Conservation (phyloP, 2,113 vertebrate genomes). For the Toxostoma redivivum region DNA sequence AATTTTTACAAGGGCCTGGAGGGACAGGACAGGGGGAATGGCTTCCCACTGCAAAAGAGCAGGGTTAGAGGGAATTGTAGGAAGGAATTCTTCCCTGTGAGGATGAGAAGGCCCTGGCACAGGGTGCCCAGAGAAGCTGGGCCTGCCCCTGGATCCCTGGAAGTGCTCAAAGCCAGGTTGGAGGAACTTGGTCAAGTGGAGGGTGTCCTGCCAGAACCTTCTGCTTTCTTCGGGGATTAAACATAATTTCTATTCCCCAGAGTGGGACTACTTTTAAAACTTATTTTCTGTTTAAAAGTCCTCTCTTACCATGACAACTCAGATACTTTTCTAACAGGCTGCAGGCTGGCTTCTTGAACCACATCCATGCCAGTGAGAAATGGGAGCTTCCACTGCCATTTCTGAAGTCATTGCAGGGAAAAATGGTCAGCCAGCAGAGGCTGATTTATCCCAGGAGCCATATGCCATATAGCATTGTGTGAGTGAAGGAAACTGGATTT, state of each 20-base stretch:
- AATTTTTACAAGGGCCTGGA: neutral
- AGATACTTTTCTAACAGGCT: neutral
- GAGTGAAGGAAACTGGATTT: neutral
- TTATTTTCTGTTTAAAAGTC: neutral
- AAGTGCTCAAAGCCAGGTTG: neutral
- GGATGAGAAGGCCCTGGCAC: neutral
- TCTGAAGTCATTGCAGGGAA: neutral
- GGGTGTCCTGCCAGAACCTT: neutral
- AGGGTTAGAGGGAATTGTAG: too few species aligned
- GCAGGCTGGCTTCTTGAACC: neutral
- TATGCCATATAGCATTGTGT: fast-evolving
- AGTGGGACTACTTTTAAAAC: neutral
- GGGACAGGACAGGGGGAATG: neutral
- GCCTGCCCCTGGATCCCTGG: neutral
- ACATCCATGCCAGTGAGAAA: neutral
- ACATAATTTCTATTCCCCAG: neutral
- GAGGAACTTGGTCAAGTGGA: neutral
- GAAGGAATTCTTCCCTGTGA: neutral
- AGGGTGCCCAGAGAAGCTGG: neutral
- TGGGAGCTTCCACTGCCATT: neutral
- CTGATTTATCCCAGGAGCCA: neutral
- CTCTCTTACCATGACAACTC: neutral
- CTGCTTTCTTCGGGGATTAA: neutral
- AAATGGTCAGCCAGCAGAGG: neutral
- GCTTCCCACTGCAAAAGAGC: neutral